Evolutionary conservation across 2,888 invertebrate species (phyloP), one percentile per base, ranked within the genome.

Genomic region (Oscheius sp.): DNA sequence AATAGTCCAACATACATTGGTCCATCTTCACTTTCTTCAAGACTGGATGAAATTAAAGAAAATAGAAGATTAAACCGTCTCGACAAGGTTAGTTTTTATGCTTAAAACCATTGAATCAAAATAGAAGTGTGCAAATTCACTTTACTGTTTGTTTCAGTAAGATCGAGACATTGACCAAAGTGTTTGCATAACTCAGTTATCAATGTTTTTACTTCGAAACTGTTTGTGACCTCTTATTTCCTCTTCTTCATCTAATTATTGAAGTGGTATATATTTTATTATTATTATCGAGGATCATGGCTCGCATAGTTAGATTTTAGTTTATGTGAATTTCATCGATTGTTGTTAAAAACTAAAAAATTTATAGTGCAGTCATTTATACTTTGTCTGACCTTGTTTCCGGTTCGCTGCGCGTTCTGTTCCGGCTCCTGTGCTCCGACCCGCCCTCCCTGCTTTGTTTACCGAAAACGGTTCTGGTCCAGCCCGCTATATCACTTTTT

Each of bases 41-140:
- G 77, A 20, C 57, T 78, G 12, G 71, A 75, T 17, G 80, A 78
- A 61, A 71, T 80, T 14, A 54, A 68, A 38, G 80, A 80, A 3
- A 75, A 75, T 47, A 57, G 68, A 20, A 61, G 77, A n/a, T 51
- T 74, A n/a, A 74, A 73, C 38, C 67, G 78, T 12, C 36, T 59
- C 22, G 70, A 74, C 6, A 80, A 78, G 71, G 80, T 72, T 12
- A 17, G 50, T 49, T 28, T 38, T 47, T 44, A 14, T n/a, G n/a
- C n/a, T n/a, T n/a, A n/a, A n/a, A n/a, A n/a, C n/a, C n/a, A n/a
- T n/a, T n/a, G n/a, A n/a, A n/a, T n/a, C n/a, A n/a, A n/a, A n/a
- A n/a, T n/a, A n/a, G n/a, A n/a, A n/a, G n/a, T n/a, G n/a, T n/a
- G n/a, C n/a, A n/a, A n/a, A n/a, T n/a, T n/a, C n/a, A n/a, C n/a